Evolutionary conservation across 2,888 invertebrate genomes (phyloP), one percentile per base, ranked within the genome.

Genomic region (Alloscopus bannaensis): DNA sequence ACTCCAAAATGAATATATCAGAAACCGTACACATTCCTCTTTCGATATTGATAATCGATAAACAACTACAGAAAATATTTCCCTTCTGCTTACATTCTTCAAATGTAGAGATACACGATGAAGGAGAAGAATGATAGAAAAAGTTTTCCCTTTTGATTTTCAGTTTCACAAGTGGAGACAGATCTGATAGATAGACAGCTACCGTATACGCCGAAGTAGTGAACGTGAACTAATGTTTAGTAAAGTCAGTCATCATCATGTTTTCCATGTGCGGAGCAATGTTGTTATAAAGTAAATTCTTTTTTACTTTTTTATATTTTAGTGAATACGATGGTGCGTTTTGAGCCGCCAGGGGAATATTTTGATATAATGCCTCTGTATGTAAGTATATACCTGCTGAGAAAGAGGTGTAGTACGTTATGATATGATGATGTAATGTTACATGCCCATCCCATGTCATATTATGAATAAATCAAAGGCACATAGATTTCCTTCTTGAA

Each of bases 131-230:
- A 45, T 3, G n/a, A 45, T n/a, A 4, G 36, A 8, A 36, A 45
- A 45, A 16, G 13, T 45, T 45, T 45, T 16, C n/a, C n/a, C n/a
- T 45, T 45, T 45, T 45, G 45, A 45, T 45, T 4, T 45, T 55
- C 55, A 26, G 55, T 55, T 55, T 55, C 55, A 26, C 26, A 24
- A 26, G 26, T 11, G 55, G 55, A 55, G 55, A 55, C 55, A 55
- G 55, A 55, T 55, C 24, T 42, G 55, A 55, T 55, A 55, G 55
- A 55, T 11, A 55, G 55, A 26, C 55, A 55, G 55, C 26, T 52
- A 52, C 52, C 26, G 45, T 55, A 28, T 42, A 8, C 18, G 18
- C n/a, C 2, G 42, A 16, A 42, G 42, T 42, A 42, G 42, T 42
- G 2, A 3, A 1, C 2, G 42, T 2, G 18, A 42, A n/a, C n/a